These are phyloP conservation scores for Campoplex nolae DNA, from an alignment of 2,888 invertebrate genomes.

Conservation along the genomic window DNA sequence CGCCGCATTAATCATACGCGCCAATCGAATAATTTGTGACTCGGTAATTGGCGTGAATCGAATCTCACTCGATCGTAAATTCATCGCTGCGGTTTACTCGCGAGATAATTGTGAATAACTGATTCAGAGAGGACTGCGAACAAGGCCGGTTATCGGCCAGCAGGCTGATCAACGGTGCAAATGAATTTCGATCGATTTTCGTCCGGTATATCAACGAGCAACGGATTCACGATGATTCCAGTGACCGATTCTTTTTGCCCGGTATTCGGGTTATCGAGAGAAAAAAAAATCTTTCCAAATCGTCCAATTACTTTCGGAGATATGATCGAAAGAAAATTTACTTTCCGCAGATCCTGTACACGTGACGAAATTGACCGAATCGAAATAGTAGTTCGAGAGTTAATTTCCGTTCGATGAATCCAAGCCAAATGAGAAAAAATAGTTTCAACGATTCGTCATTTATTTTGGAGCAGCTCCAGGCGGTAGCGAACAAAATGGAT, in stretches of 20 bases:
- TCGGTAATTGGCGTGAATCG: conserved; percentile 42
- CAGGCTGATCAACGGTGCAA: neutral
- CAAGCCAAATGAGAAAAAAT: neutral
- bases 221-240: neutral
- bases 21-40: conserved; percentile 39
- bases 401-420: neutral
- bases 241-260: neutral
- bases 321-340: neutral
- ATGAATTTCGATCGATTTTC: neutral
- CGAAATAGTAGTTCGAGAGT: neutral
- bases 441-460: neutral
- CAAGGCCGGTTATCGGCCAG: neutral
- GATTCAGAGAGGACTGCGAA: neutral
- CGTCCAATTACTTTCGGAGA: neutral
- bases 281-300: neutral
- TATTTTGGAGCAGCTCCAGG: neutral
- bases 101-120: neutral
- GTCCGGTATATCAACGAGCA: neutral
- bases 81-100: neutral
- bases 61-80: conserved; percentile 3
- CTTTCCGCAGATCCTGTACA: neutral
- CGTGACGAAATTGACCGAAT: neutral
- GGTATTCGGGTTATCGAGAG: neutral
- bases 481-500: neutral
- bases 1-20: conserved; percentile 47